A percentile compares a stretch with the other conserved stretches of the same genome.
These are phyloP conservation scores for Calypte anna DNA, from an alignment of 2,113 vertebrate species.

Conservation along the genomic window DNA sequence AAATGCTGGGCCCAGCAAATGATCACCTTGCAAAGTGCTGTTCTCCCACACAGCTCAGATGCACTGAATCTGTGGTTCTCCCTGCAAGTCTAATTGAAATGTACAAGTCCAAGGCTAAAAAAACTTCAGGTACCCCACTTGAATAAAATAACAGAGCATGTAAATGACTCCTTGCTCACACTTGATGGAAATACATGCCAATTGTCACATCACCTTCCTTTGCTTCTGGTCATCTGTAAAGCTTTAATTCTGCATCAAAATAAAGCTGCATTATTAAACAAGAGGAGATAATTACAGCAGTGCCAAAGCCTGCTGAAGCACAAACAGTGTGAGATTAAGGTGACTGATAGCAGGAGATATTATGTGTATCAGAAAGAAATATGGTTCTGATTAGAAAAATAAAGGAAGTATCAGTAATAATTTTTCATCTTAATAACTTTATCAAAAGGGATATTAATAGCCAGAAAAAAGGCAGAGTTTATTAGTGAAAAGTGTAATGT, in stretches of 20 bases:
- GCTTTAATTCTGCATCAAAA: not conserved
- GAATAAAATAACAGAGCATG: not conserved
- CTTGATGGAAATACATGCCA: not conserved
- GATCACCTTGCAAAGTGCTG: not conserved
- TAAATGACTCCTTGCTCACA: not conserved
- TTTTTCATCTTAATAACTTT: not conserved
- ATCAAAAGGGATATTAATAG: not conserved
- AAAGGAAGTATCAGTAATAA: not conserved
- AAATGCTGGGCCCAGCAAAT: fast-evolving
- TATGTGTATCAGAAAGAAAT: not conserved
- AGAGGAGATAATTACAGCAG: not conserved
- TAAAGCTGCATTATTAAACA: not conserved
- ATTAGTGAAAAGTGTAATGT: not conserved
- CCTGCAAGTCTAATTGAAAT: not conserved
- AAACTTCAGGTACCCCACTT: not conserved
- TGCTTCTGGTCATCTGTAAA: not conserved
- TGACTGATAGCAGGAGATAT: not conserved
- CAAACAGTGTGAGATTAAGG: not conserved
- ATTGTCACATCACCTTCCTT: not conserved
- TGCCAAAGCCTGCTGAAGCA: not conserved
- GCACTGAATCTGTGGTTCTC: fast-evolving
- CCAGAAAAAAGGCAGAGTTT: not conserved
- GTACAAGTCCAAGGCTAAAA: not conserved
- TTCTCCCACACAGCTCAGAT: not conserved
- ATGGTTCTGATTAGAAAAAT: not conserved